Evolutionary conservation across 2,113 vertebrate genomes (phyloP).

Genomic region (Ceyx margarethae): DNA sequence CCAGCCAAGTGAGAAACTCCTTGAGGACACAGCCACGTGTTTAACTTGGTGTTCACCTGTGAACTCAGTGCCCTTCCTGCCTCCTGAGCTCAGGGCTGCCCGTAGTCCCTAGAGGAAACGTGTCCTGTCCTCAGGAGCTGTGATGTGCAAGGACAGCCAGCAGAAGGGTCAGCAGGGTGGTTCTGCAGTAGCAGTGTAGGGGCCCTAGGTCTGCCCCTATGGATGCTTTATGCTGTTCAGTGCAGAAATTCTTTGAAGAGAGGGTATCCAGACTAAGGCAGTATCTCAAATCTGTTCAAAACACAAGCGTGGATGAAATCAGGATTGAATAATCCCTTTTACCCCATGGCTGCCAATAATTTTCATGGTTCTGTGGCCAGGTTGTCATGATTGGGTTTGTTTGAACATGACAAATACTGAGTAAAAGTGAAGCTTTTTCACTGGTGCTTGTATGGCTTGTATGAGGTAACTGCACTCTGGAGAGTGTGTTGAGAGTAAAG

Average conservation of each 20-base stretch:
- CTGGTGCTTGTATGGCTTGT: no score
- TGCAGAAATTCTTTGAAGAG: background rate
- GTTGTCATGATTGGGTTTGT: no score
- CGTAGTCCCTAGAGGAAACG: background rate
- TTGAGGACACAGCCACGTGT: no score
- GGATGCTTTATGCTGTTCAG: background rate
- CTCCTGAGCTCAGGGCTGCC: background rate
- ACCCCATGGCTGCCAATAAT: no score
- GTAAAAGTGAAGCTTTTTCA: no score
- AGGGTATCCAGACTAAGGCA: background rate
- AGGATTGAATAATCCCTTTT: no score
- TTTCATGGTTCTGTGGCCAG: no score
- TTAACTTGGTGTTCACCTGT: no score
- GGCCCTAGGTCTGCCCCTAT: background rate
- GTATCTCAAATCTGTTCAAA: background rate
- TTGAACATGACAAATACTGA: no score
- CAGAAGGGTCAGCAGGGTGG: background rate
- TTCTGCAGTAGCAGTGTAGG: background rate
- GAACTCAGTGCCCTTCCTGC: no score
- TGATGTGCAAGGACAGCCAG: accelerated
- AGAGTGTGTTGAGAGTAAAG: background rate
- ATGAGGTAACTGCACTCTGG: background rate
- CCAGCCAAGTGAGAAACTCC: background rate
- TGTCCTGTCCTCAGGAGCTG: accelerated
- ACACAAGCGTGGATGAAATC: background rate